Conservation (phyloP, 1,140 invertebrate species). For the Antheraea mylitta region DNA sequence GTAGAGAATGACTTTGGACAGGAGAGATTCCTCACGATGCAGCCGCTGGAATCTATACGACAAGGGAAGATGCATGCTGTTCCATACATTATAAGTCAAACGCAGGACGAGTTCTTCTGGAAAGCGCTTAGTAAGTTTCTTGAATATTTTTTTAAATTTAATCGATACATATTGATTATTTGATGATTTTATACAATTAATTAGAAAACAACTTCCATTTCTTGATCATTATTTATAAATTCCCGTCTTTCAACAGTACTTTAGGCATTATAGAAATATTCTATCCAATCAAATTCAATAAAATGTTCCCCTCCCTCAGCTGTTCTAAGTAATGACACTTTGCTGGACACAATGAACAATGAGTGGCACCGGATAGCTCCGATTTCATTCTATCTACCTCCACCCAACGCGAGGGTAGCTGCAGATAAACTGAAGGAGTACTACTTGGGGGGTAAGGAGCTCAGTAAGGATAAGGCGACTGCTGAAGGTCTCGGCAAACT, state of each 20-base stretch:
- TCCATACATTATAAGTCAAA: slow-evolving; percentile 83
- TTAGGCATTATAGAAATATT: no score
- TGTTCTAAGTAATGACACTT: slow-evolving; percentile 28
- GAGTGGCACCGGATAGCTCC: slow-evolving; percentile 36
- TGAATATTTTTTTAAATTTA: no score
- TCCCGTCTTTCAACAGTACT: no score
- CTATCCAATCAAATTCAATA: neutral
- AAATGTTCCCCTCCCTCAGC: slow-evolving; percentile 19
- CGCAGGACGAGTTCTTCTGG: slow-evolving; percentile 83
- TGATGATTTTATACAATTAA: no score
- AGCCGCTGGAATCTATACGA: slow-evolving; percentile 81
- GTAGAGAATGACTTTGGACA: slow-evolving; percentile 84
- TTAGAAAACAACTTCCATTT: no score
- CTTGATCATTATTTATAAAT: no score
- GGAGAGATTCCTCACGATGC: slow-evolving; percentile 82
- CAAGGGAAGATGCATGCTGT: slow-evolving; percentile 82
- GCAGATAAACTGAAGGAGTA: slow-evolving; percentile 20
- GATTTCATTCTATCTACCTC: slow-evolving; percentile 32
- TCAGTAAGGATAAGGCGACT: slow-evolving; percentile 26
- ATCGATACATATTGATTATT: no score
- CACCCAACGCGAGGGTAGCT: neutral
- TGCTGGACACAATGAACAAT: slow-evolving; percentile 26
- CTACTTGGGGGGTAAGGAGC: slow-evolving; percentile 23
- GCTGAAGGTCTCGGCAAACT: slow-evolving; percentile 30
- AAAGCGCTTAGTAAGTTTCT: slow-evolving; percentile 70